Evolutionary conservation across 2,888 invertebrate species (phyloP).

Genomic region (Metacarcinus magister): DNA sequence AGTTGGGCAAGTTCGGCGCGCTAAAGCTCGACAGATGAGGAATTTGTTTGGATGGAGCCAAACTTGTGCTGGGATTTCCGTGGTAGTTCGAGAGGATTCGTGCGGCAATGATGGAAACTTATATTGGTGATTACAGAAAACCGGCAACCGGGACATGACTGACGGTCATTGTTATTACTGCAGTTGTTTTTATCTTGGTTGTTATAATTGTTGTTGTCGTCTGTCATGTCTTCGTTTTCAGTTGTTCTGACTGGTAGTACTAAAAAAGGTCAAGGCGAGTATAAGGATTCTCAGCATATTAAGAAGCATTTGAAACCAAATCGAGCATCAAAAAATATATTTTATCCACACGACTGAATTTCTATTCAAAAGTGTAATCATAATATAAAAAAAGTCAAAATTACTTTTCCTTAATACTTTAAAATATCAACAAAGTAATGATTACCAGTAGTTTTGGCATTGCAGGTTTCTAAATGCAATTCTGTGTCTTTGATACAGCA

Average conservation of each 20-base stretch:
- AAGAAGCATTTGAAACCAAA: background rate
- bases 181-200: background rate
- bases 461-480: background rate
- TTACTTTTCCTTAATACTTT: background rate
- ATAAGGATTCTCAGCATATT: background rate
- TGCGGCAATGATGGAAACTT: constrained; percentile 18
- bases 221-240: background rate
- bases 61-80: constrained; percentile 29
- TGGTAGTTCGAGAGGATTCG: background rate
- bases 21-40: constrained; percentile 49
- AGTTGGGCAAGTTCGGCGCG: constrained; percentile 16
- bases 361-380: background rate
- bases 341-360: background rate
- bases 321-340: background rate
- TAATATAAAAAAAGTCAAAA: background rate
- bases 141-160: background rate
- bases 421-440: background rate
- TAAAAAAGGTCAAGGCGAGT: background rate
- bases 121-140: constrained; percentile 34
- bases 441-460: background rate
- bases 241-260: background rate
- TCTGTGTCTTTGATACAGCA: background rate
- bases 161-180: background rate
- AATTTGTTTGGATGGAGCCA: background rate
- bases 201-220: background rate